Evolutionary conservation across 1,140 invertebrate species (phyloP), one percentile per base, ranked within the genome.

Genomic region (Littorina saxatilis): DNA sequence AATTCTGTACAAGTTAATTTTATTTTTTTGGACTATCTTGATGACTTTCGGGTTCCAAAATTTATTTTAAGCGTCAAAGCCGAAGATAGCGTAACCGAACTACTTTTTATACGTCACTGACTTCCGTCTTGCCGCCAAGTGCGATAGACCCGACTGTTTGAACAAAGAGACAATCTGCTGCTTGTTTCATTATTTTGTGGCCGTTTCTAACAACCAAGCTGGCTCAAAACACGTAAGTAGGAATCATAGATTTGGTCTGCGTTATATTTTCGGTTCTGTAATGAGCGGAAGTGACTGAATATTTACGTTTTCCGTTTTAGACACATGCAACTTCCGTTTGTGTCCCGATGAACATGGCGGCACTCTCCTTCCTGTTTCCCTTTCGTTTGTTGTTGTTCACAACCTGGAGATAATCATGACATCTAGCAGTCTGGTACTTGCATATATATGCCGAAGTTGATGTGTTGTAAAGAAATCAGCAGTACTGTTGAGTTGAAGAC

Each of bases 281-380:
- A 32, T 35, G 40, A 83, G 63, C 82, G 82, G 82, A 83, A 83
- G 82, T 83, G 78, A 80, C 74, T 82, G 40, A 55, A 82, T 79
- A 27, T 78, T 78, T 75, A 32, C 80, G 37, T 77, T 82, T 82
- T 77, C 80, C 80, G 80, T 82, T 82, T 77, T 82, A 74, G 50
- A 43, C 47, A 76, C 61, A 50, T 70, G 74, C 74, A 63, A 82
- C 80, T 82, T 82, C 80, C 80, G 80, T 77, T 76, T 80, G n/a
- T 66, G 20, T 75, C 27, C 27, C 13, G 37, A 29, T 35, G 70
- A 37, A 66, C 13, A 74, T 74, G 79, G 79, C 68, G 68, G 79
- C 52, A 35, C 55, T 27, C n/a, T 43, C 23, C 29, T 20, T 58
- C n/a, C 35, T 35, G 29, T 35, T 55, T 37, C 17, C n/a, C 5